A percentile compares a stretch with the other conserved stretches of the same genome.
phyloP scores from a whole-genome alignment of 2,797 vertebrate species.

The Rallus crepitans region DNA sequence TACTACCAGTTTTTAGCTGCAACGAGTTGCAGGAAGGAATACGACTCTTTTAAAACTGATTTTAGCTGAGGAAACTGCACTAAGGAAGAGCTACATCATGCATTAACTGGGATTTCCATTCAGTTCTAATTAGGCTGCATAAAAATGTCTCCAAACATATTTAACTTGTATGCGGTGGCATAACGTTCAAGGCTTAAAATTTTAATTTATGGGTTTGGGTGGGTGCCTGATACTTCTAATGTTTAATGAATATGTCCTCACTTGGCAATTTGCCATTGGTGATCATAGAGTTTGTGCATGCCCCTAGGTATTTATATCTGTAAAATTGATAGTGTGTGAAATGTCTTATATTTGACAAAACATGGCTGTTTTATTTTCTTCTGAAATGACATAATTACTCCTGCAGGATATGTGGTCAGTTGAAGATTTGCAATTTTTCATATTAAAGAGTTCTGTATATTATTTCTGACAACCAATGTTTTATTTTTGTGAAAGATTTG shows the following conservation, averaged over 20 bases:
- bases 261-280: slow-evolving; percentile 56
- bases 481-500: slow-evolving; percentile 40
- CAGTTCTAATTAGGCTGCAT: slow-evolving; percentile 55
- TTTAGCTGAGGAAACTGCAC: slow-evolving; percentile 7
- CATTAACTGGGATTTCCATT: slow-evolving; percentile 46
- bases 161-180: slow-evolving; percentile 28
- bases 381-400: slow-evolving; percentile 63
- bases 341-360: slow-evolving; percentile 66
- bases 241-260: slow-evolving; percentile 63
- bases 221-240: slow-evolving; percentile 47
- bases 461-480: slow-evolving; percentile 56
- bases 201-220: slow-evolving; percentile 58
- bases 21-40: slow-evolving; percentile 58
- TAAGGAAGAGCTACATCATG: slow-evolving; percentile 46
- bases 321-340: slow-evolving; percentile 65
- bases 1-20: slow-evolving; percentile 17
- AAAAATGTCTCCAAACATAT: slow-evolving; percentile 54
- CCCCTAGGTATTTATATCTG: slow-evolving; percentile 61
- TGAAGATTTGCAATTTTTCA: slow-evolving; percentile 56
- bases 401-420: slow-evolving; percentile 61
- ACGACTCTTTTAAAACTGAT: not conserved
- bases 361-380: slow-evolving; percentile 60
- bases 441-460: slow-evolving; percentile 39
- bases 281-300: slow-evolving; percentile 44
- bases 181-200: slow-evolving; percentile 35